Percentiles rank a stretch among this genome's conserved stretches.
phyloP scores from a whole-genome alignment of 2,888 invertebrate genomes.

The Sinohyriopsis cumingii region DNA sequence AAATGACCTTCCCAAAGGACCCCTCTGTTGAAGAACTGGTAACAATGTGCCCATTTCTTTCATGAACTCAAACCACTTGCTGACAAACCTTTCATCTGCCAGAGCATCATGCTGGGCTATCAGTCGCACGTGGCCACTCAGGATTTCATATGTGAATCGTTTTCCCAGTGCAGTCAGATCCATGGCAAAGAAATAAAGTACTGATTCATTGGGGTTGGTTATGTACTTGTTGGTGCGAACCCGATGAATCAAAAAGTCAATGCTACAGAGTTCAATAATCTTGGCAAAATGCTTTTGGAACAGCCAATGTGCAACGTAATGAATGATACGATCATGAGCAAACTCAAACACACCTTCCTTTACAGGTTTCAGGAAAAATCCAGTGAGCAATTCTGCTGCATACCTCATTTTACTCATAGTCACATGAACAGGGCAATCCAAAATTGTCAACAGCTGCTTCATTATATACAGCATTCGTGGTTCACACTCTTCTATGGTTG shows the following conservation, averaged over 20 bases:
- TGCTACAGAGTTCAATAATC: constrained; percentile 22
- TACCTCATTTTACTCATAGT: constrained; percentile 30
- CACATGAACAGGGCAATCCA: constrained; percentile 27
- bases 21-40: constrained; percentile 28
- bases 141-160: constrained; percentile 28
- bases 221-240: constrained; percentile 17
- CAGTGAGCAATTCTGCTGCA: constrained; percentile 31
- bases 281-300: constrained; percentile 17
- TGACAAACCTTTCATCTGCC: constrained; percentile 26
- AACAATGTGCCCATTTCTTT: constrained; percentile 27
- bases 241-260: constrained; percentile 27
- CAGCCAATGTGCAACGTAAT: constrained; percentile 26
- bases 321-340: constrained; percentile 29
- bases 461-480: constrained; percentile 26
- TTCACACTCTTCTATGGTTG: constrained; percentile 27
- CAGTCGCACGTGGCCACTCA: constrained; percentile 27
- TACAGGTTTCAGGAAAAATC: constrained; percentile 32
- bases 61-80: constrained; percentile 27
- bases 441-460: constrained; percentile 21
- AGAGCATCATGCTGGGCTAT: constrained; percentile 26
- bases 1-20: constrained; percentile 22
- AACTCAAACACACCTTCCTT: constrained; percentile 24
- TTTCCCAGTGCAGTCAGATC: constrained; percentile 15
- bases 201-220: constrained; percentile 11
- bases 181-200: no score